Base-by-base conservation (phyloP, 2,888 invertebrate genomes). In the Harpalus rufipes region DNA sequence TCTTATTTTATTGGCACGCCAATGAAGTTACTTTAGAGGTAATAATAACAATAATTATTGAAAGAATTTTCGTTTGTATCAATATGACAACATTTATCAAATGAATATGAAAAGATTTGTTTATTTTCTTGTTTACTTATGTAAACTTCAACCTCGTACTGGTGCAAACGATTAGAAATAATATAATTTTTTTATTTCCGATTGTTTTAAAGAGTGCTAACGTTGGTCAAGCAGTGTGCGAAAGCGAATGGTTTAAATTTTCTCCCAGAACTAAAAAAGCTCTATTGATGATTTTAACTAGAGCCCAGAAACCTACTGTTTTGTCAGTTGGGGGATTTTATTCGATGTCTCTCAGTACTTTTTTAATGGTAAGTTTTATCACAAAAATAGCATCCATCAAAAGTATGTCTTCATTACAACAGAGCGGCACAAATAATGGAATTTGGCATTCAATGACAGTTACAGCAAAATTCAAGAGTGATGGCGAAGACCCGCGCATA, bases 1-100 rank as follows among this genome's bases (percentile, higher is more conserved):
- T 92, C 82, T 85, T 92, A 4, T 92, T 92, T 87, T 92, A 92
- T 86, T 92, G 92, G 92, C 92, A 92, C 86, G 90, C 91, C 86
- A 92, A 91, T 86, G 90, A 91, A 86, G 91, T 92, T 1, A 88
- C 90, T 0, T 86, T 88, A 63, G 91, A 90, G 90, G 92, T 92
- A 86, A 18, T 21, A 21, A 21, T 21, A 21, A 6, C 5, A 32
- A 32, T 32, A 5, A 1, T 5, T 32, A 32, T 32, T 32, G 32
- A 32, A 32, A 32, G 3, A 32, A 32, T 32, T 32, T 32, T 32
- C 32, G 3, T 32, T 32, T 1, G 6, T 5, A 32, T 5, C 32
- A 32, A 5, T 32, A 32, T 6, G 32, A 1, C 6, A 32, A 4
- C 32, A 32, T 32, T 21, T 21, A 21, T 21, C 21, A 32, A 32